Base-by-base conservation (phyloP, 64 coral and sea anemone genomes). In the Hydrozoanthus tunicans region DNA sequence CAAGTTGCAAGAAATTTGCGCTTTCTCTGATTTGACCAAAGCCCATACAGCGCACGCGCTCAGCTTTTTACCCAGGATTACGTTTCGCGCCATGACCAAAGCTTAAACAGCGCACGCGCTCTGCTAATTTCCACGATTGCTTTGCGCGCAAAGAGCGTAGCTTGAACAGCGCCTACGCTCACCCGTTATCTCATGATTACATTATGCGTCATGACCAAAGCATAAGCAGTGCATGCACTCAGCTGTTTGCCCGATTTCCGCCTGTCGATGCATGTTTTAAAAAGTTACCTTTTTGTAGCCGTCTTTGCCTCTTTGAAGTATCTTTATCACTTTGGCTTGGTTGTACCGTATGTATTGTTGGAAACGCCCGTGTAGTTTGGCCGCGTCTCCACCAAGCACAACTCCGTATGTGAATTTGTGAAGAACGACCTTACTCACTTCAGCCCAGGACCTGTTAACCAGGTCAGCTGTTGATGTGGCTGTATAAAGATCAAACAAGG, bases 321-420 rank as follows among this genome's bases (percentile, higher is more conserved):
- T 65, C 32, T 53, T 82, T 51, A 82, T 53, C 15, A 82, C 60
- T 51, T 12, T 65, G 6, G 61, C 15, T 10, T 82, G 80, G 3
- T 25, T 82, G 27, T 82, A 43, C 61, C 43, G 59, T 6, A 82
- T 26, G 60, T 82, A 82, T 6, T 82, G 59, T 52, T 66, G 58
- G 26, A 63, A 82, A 62, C 59, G 10, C 14, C 52, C 64, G 5
- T 82, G 60, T 3, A 82, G 59, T 62, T 82, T 82, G 25, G 61
- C 80, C 1, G 80, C 80, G 14, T 82, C 61, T 51, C 80, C 80
- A 51, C 80, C 80, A 1, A 82, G 60, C 7, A 65, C 61, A 26
- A 53, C 26, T 14, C 80, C 80, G 13, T 82, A 82, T 43, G 80
- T 65, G 43, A 82, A 82, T 25, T 64, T 82, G 60, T 82, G 61